These are phyloP conservation scores for Mythimna vitellina DNA, from an alignment of 2,888 invertebrate genomes.

Conservation along the genomic window DNA sequence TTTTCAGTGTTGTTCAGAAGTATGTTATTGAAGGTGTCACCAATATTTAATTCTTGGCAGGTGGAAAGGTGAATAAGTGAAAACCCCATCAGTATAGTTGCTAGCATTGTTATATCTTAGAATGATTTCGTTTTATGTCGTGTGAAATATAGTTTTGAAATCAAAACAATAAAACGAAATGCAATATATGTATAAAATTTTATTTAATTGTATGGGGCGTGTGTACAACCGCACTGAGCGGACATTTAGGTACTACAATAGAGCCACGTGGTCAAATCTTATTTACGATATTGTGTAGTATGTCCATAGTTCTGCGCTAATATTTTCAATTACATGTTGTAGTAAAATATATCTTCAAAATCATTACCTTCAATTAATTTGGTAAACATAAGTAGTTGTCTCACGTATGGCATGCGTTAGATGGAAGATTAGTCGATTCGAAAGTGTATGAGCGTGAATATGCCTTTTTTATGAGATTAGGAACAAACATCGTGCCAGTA, in stretches of 20 bases:
- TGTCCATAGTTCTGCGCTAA: neutral
- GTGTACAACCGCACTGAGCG: neutral
- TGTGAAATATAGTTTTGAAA: slow-evolving; percentile 6
- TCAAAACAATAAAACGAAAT: slow-evolving; percentile 49
- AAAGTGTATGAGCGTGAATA: neutral
- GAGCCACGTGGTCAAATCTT: neutral
- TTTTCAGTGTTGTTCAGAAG: neutral
- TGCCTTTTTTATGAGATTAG: neutral
- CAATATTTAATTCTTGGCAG: neutral
- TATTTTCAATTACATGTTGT: neutral
- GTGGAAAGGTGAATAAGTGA: slow-evolving; percentile 14
- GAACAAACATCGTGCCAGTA: neutral
- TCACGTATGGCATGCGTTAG: neutral
- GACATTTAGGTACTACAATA: slow-evolving; percentile 5
- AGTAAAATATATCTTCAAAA: neutral
- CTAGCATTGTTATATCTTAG: slow-evolving; percentile 33
- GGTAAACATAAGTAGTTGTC: neutral
- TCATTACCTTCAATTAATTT: neutral
- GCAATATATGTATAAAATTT: slow-evolving; percentile 26
- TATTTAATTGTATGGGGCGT: slow-evolving; percentile 23
- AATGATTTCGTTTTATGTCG: neutral
- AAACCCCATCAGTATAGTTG: slow-evolving; percentile 24
- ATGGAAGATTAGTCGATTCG: neutral
- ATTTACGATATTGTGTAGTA: neutral
- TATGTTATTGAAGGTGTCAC: neutral